These are phyloP conservation scores for Bombus terrestris DNA, from an alignment of 1,140 invertebrate species.

Conservation along the genomic window DNA sequence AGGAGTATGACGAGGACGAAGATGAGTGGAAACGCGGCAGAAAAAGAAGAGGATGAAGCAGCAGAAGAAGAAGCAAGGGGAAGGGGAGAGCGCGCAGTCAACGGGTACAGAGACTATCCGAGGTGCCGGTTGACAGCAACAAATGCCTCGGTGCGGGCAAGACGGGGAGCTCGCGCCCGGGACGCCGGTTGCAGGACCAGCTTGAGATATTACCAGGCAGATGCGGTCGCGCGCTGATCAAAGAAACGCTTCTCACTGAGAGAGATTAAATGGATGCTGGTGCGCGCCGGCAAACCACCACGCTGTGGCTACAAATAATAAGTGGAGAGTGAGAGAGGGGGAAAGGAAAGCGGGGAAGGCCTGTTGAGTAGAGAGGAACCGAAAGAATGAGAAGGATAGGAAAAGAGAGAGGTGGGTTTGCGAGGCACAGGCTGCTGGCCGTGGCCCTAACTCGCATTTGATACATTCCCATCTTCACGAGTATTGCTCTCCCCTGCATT, in stretches of 20 bases:
- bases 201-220: constrained; percentile 81
- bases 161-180: constrained; percentile 79
- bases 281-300: constrained; percentile 73
- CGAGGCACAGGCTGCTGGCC: constrained; percentile 52
- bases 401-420: constrained; percentile 18
- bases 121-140: constrained; percentile 78
- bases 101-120: constrained; percentile 66
- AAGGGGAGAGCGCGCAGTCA: constrained; percentile 53
- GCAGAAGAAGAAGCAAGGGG: constrained; percentile 9
- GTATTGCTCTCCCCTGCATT: constrained; percentile 58
- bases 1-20: constrained; percentile 14
- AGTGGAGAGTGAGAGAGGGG: constrained; percentile 57
- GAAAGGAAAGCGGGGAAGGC: constrained; percentile 30
- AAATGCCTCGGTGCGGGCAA: constrained; percentile 79
- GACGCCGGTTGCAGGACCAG: constrained; percentile 76
- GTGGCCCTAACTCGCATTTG: constrained; percentile 75
- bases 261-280: constrained; percentile 82
- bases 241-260: constrained; percentile 81
- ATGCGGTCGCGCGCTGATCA: constrained; percentile 82
- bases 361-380: constrained; percentile 4
- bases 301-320: constrained; percentile 80
- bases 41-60: constrained; percentile 16
- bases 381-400: neutral
- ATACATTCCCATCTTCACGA: constrained; percentile 73
- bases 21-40: constrained; percentile 6